Conservation (phyloP, 2,113 vertebrate genomes). For the Myxocyprinus asiaticus region DNA sequence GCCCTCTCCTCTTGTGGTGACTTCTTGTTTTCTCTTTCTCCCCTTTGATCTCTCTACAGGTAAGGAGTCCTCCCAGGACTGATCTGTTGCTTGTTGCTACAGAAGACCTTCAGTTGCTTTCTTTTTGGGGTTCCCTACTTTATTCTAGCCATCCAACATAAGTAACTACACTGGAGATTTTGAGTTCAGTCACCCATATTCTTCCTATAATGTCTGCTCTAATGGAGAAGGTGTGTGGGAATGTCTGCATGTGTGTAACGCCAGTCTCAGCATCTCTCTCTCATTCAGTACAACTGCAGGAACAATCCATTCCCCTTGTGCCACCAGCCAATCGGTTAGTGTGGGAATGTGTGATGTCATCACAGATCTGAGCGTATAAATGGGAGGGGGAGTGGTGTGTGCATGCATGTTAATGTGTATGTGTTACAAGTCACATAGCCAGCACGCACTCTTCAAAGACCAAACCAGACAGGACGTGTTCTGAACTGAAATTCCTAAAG, state of each 20-base stretch:
- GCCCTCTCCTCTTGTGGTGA: not conserved
- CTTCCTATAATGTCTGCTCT: constrained; percentile 24
- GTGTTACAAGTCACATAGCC: not conserved
- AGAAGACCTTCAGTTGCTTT: not conserved
- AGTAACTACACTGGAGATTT: not conserved
- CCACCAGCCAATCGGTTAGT: constrained; percentile 59
- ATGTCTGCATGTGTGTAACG: constrained; percentile 59
- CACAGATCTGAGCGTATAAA: constrained; percentile 60
- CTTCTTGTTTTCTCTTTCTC: no score
- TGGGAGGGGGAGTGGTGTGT: constrained; percentile 48
- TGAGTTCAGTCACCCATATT: not conserved
- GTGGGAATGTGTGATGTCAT: constrained; percentile 68
- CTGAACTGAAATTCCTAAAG: not conserved
- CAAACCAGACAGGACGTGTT: not conserved
- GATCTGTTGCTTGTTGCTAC: no score
- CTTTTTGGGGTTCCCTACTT: not conserved
- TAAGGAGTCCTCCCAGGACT: no score
- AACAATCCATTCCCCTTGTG: constrained; percentile 60
- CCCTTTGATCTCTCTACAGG: not conserved
- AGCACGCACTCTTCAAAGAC: constrained; percentile 4
- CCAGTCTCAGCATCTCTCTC: constrained; percentile 62
- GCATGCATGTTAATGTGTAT: constrained; percentile 42
- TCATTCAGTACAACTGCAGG: constrained; percentile 59
- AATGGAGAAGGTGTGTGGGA: constrained; percentile 52
- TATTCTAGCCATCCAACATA: not conserved